Evolutionary conservation across 2,888 invertebrate species (phyloP), one percentile per base, ranked within the genome.

Genomic region (Nineta flava): DNA sequence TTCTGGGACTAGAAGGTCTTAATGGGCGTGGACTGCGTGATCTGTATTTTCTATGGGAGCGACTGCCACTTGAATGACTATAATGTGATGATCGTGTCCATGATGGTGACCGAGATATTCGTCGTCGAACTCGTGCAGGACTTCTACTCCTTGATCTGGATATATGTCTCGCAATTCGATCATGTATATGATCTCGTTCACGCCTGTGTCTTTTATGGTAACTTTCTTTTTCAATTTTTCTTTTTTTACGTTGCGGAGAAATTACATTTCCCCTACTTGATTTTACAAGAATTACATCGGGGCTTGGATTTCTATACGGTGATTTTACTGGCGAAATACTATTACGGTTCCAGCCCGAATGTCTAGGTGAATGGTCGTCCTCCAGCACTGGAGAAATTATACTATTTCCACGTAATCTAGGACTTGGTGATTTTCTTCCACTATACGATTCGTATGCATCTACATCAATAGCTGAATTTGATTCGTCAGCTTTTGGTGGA

Each of bases 131-230:
- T 54, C 76, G 60, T 5, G 72, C 56, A 1, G 71, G 78, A 55
- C 76, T 77, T 51, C 79, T 70, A 44, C 80, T 80, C 52, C 76
- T 72, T 0, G 79, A 78, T 53, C 75, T 69, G 54, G 62, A 61
- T 51, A 67, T 65, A 16, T 70, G 59, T 51, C 71, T 69, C 15
- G 71, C 70, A 46, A 65, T 60, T 40, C 70, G 59, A 19, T 70
- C 65, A 48, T 70, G 67, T 13, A 38, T 6, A 26, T 41, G 41
- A 16, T 26, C 26, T 4, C 26, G 44, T 10, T 71, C 72, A 41
- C 58, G 65, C 48, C 69, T 63, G 53, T 69, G 71, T 55, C 70
- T 65, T 47, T 70, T 60, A 53, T 70, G 68, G 1, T 63, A 58
- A 10, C 62, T 64, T 9, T 68, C 69, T 45, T 64, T 62, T n/a